A percentile compares a stretch with the other conserved stretches of the same genome.
Evolutionary conservation across 2,888 invertebrate genomes (phyloP).

Genomic region (Lepidochitona cinerea): DNA sequence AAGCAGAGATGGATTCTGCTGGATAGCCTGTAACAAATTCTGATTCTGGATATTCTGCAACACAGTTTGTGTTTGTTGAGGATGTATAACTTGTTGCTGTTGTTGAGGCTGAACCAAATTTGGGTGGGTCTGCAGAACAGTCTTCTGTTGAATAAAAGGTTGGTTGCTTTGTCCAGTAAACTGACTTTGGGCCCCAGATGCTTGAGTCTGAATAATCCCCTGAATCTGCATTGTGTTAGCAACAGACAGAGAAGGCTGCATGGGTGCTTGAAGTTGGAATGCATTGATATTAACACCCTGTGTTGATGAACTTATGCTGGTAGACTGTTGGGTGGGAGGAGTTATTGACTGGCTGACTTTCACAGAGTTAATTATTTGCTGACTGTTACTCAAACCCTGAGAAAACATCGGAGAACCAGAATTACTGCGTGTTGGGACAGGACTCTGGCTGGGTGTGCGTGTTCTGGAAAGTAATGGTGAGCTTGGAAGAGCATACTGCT

Average conservation of each 20-base stretch:
- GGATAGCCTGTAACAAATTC: not conserved
- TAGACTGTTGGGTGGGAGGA: constrained; percentile 26
- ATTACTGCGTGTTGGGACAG: constrained; percentile 23
- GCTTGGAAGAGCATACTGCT: not conserved
- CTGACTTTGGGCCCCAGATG: not conserved
- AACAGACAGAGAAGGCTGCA: not conserved
- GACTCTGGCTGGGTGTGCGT: constrained; percentile 36
- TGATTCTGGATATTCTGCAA: not conserved
- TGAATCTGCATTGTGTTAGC: constrained; percentile 2
- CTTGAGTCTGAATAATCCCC: not conserved
- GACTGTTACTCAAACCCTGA: not conserved
- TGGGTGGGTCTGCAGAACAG: not conserved
- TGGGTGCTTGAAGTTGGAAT: constrained; percentile 34
- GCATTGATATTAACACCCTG: constrained; percentile 42
- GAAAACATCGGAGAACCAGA: not conserved
- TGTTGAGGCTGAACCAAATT: constrained; percentile 48
- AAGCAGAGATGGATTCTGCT: not conserved
- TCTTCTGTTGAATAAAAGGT: not conserved
- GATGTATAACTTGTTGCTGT: not conserved
- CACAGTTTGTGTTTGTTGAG: not conserved
- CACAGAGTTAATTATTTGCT: not conserved
- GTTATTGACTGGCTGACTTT: constrained; percentile 41
- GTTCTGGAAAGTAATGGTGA: constrained; percentile 10
- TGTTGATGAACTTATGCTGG: constrained; percentile 22
- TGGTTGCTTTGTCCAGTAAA: constrained; percentile 17